These are phyloP conservation scores for Mixornis gularis DNA, from an alignment of 2,113 vertebrate species.

Conservation along the genomic window DNA sequence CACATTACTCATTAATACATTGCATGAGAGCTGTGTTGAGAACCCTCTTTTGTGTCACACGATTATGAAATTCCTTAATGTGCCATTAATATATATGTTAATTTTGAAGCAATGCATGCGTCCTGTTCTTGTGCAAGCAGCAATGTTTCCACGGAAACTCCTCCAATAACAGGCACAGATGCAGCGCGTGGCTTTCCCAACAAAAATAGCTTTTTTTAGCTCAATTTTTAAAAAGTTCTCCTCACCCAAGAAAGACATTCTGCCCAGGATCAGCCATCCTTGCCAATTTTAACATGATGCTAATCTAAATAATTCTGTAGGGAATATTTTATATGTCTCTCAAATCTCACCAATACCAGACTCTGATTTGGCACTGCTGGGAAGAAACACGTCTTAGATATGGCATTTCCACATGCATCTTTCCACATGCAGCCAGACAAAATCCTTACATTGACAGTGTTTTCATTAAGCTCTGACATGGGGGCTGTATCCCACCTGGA, in stretches of 20 bases:
- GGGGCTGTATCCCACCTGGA: background rate
- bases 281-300: background rate
- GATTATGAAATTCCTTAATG: slow-evolving; percentile 24
- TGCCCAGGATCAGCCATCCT: background rate
- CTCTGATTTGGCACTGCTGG: background rate
- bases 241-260: background rate
- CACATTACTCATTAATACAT: background rate
- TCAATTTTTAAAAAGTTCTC: background rate
- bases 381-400: background rate
- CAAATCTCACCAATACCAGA: background rate
- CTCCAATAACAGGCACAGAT: background rate
- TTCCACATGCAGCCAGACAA: background rate
- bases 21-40: background rate
- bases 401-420: background rate
- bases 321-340: background rate
- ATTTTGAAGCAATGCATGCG: background rate
- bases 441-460: background rate
- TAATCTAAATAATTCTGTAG: background rate
- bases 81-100: slow-evolving; percentile 37
- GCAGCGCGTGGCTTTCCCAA: background rate
- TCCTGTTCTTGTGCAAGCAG: slow-evolving; percentile 10
- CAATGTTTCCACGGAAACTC: background rate
- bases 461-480: background rate
- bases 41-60: background rate
- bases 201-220: background rate